Conservation (phyloP, 2,113 vertebrate genomes). For the Protomyctophum bolini region DNA sequence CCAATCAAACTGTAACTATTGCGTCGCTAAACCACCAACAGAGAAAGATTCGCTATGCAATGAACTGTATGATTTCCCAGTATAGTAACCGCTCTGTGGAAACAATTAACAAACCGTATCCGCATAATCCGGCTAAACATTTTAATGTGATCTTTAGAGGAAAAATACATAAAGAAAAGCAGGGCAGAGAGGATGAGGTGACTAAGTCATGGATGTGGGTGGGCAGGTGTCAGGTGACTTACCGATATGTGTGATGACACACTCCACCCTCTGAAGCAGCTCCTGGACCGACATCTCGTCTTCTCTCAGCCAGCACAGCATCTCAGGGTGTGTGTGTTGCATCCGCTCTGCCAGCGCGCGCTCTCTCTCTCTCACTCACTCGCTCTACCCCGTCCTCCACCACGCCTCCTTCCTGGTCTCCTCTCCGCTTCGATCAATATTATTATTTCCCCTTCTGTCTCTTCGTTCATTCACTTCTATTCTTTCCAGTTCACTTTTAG, state of each 20-base stretch:
- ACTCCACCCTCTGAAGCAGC: constrained; percentile 86
- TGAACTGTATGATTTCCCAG: not conserved
- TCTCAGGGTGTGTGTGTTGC: constrained; percentile 81
- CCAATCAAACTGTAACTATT: not conserved
- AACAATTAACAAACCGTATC: not conserved
- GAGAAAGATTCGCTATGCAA: no score
- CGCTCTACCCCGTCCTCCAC: constrained; percentile 35
- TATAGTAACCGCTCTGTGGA: not conserved
- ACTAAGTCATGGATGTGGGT: no score
- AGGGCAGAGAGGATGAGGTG: not conserved
- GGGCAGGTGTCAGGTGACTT: constrained; percentile 61
- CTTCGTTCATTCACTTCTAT: not conserved
- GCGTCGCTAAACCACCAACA: no score
- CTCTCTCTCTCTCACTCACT: constrained; percentile 22
- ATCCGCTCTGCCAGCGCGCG: constrained; percentile 38
- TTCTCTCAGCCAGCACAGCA: constrained; percentile 89
- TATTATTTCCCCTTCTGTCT: not conserved
- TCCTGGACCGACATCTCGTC: constrained; percentile 94
- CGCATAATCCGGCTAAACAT: not conserved
- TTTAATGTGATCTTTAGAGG: no score
- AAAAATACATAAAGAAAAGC: not conserved
- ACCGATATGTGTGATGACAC: constrained; percentile 94
- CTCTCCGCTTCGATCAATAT: constrained; percentile 13
- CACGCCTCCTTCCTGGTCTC: constrained; percentile 40
- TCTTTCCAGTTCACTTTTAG: not conserved